A percentile compares a stretch with the other conserved stretches of the same genome.
Evolutionary conservation across 1,140 invertebrate species (phyloP).

Genomic region (Dreissena rostriformis): DNA sequence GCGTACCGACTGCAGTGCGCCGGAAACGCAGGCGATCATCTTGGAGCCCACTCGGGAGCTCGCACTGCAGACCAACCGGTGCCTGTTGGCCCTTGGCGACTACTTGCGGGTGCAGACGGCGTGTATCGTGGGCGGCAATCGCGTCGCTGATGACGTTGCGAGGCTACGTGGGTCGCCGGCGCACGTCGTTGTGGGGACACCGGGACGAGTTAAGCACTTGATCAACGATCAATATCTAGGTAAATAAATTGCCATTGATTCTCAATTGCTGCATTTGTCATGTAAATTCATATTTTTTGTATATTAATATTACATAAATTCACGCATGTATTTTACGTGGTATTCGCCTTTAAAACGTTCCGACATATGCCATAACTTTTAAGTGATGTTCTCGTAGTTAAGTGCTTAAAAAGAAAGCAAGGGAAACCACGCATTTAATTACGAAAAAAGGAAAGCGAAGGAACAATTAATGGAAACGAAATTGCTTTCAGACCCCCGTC

Average conservation of each 20-base stretch:
- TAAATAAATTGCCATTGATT: slow-evolving; percentile 53
- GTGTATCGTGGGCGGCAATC: slow-evolving; percentile 99
- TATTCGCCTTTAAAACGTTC: too few species aligned
- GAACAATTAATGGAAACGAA: too few species aligned
- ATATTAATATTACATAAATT: too few species aligned
- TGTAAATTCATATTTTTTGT: too few species aligned
- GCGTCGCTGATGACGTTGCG: slow-evolving; percentile 97
- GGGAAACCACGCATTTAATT: too few species aligned
- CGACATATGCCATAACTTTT: too few species aligned
- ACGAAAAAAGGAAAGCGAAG: too few species aligned
- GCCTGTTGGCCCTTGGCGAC: slow-evolving; percentile 98
- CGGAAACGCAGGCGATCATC: slow-evolving; percentile 97
- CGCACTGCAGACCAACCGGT: slow-evolving; percentile 93
- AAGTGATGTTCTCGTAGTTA: too few species aligned
- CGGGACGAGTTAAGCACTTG: slow-evolving; percentile 99
- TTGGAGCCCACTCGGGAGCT: slow-evolving; percentile 98
- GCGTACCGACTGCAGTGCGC: slow-evolving; percentile 93
- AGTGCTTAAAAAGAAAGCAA: too few species aligned
- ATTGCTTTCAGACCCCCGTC: slow-evolving; percentile 79
- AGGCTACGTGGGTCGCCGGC: slow-evolving; percentile 93
- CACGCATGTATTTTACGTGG: too few species aligned
- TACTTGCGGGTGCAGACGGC: slow-evolving; percentile 98
- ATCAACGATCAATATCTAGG: slow-evolving; percentile 94
- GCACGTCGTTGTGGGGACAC: slow-evolving; percentile 99
- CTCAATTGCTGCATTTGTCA: too few species aligned